Percentiles rank a stretch among this genome's conserved stretches.
Conservation (phyloP, 2,797 vertebrate genomes). For the Lacerta agilis region DNA sequence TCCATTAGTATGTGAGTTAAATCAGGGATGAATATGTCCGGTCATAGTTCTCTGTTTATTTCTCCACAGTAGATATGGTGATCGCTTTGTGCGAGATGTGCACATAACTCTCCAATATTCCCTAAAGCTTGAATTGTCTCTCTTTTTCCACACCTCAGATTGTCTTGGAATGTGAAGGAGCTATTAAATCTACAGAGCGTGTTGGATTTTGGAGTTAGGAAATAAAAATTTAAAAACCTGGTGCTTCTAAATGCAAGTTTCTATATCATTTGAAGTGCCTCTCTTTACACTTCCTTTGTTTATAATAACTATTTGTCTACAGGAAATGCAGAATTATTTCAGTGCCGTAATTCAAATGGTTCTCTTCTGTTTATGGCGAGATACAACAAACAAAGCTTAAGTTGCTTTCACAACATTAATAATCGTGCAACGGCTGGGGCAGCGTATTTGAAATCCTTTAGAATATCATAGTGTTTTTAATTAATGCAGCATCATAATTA, state of each 20-base stretch:
- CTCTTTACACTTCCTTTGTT: slow-evolving; percentile 71
- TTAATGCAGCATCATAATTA: neutral
- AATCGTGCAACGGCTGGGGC: neutral
- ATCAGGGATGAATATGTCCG: slow-evolving; percentile 51
- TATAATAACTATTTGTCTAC: slow-evolving; percentile 75
- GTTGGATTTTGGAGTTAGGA: slow-evolving; percentile 64
- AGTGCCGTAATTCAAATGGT: slow-evolving; percentile 45
- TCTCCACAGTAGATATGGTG: slow-evolving; percentile 45
- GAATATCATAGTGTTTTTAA: neutral
- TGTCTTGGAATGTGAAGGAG: slow-evolving; percentile 69
- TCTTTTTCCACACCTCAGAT: slow-evolving; percentile 43
- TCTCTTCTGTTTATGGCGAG: slow-evolving; percentile 35
- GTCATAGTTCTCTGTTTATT: slow-evolving; percentile 49
- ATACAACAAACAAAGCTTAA: slow-evolving; percentile 21
- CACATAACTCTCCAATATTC: slow-evolving; percentile 55
- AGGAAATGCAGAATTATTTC: slow-evolving; percentile 51
- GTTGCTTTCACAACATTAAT: slow-evolving; percentile 8
- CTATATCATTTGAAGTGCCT: slow-evolving; percentile 73
- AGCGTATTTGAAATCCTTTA: neutral
- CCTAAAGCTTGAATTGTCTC: slow-evolving; percentile 50
- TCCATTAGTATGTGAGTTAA: neutral
- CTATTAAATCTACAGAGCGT: slow-evolving; percentile 65
- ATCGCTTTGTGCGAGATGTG: slow-evolving; percentile 41
- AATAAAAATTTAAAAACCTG: slow-evolving; percentile 63
- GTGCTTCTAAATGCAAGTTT: slow-evolving; percentile 69